These are phyloP conservation scores for Leptopilina boulardi DNA, from an alignment of 1,140 invertebrate genomes.

Conservation along the genomic window DNA sequence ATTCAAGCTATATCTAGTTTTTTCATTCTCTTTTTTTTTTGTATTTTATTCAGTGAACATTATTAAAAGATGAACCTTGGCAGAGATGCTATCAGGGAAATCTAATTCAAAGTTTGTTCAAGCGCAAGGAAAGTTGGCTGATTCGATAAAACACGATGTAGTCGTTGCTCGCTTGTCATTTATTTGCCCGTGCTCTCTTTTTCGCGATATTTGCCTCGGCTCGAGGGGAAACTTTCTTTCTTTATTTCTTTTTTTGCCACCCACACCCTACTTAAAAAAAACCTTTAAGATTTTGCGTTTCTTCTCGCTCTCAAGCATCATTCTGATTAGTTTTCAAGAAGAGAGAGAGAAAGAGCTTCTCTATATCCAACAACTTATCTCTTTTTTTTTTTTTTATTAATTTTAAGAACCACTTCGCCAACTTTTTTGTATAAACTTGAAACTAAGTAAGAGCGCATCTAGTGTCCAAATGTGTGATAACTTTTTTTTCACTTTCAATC, in stretches of 20 bases:
- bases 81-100: neutral
- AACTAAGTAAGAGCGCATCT: no score
- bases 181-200: neutral
- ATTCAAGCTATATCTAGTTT: neutral
- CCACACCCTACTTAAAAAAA: no score
- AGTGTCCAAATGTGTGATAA: no score
- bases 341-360: no score
- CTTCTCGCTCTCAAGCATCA: neutral
- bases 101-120: conserved; percentile 14
- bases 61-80: conserved; percentile 3
- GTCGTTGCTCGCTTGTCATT: conserved; percentile 12
- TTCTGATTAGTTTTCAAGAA: no score
- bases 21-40: no score
- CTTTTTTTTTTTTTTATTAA: no score
- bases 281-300: neutral
- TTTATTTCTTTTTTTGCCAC: neutral
- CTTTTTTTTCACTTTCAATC: no score
- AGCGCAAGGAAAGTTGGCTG: neutral
- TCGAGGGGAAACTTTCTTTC: neutral
- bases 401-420: no score
- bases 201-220: conserved; percentile 8
- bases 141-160: conserved; percentile 24
- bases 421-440: no score
- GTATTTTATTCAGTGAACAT: neutral
- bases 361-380: no score